Conservation (phyloP, 2,888 invertebrate species). For the Iselma pallidipennis region DNA sequence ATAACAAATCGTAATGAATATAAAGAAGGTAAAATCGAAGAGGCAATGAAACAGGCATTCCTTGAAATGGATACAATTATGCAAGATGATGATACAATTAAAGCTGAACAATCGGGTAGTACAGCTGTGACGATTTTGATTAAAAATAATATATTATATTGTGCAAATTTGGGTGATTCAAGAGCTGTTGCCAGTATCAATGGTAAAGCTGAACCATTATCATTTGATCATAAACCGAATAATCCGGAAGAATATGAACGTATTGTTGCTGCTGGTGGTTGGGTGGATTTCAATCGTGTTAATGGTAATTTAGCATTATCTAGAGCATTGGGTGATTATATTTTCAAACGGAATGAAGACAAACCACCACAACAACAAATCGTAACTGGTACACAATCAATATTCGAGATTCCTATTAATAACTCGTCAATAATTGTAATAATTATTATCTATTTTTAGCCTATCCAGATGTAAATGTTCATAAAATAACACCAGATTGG, state of each 20-base stretch:
- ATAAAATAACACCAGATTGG: conserved; percentile 83
- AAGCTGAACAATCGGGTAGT: conserved; percentile 92
- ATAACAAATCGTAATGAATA: conserved; percentile 84
- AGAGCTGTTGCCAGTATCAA: conserved; percentile 88
- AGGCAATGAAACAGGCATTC: conserved; percentile 79
- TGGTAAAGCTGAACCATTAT: conserved; percentile 76
- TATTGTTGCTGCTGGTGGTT: conserved; percentile 94
- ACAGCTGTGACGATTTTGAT: conserved; percentile 88
- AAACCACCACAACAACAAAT: conserved; percentile 93
- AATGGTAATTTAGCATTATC: conserved; percentile 97
- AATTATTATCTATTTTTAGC: conserved; percentile 63
- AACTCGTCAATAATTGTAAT: conserved; percentile 8
- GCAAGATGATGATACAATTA: conserved; percentile 84
- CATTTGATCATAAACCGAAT: conserved; percentile 95
- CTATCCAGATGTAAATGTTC: conserved; percentile 87
- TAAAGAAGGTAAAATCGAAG: conserved; percentile 77
- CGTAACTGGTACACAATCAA: conserved; percentile 76
- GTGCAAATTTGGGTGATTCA: conserved; percentile 98
- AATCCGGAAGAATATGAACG: conserved; percentile 79
- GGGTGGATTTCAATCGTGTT: conserved; percentile 97
- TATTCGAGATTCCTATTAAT: neutral
- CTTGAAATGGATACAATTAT: conserved; percentile 91
- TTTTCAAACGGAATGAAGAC: conserved; percentile 88
- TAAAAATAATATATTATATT: conserved; percentile 84
- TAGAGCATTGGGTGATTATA: conserved; percentile 95